Conservation (phyloP, 2,888 invertebrate species). For the Cheilosia pagana region DNA sequence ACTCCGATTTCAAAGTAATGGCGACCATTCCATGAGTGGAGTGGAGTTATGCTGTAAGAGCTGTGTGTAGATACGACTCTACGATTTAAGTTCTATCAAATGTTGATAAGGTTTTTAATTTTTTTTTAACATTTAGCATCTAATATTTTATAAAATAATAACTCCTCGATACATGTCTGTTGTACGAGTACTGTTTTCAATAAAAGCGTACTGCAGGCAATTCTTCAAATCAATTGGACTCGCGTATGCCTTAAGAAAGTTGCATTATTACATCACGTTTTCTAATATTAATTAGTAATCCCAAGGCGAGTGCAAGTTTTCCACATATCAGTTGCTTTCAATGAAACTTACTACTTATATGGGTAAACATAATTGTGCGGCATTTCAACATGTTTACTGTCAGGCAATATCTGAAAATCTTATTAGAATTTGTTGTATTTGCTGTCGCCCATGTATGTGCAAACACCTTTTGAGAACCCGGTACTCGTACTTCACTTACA, state of each 20-base stretch:
- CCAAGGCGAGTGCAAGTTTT: conserved; percentile 36
- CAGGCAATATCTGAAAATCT: conserved; percentile 4
- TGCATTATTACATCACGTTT: conserved; percentile 34
- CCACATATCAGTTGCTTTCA: conserved; percentile 10
- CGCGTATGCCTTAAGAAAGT: conserved; percentile 14
- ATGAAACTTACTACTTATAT: conserved; percentile 17
- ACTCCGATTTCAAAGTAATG: no score
- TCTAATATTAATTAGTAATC: conserved; percentile 18
- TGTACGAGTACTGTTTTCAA: no score
- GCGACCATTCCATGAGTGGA: no score
- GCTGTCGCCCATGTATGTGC: neutral
- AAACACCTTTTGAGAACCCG: conserved; percentile 30
- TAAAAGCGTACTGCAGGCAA: no score
- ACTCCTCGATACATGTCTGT: no score
- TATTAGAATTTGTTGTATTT: conserved; percentile 35
- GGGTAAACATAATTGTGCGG: conserved; percentile 14
- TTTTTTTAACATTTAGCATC: no score
- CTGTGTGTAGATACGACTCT: no score
- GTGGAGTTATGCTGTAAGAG: no score
- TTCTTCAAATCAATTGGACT: neutral
- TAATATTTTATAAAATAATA: no score
- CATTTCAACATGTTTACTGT: conserved; percentile 1
- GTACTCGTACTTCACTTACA: conserved; percentile 32
- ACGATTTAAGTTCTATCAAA: no score
- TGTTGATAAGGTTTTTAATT: no score